Conservation (phyloP, 2,113 vertebrate species). For the Rallus limicola region DNA sequence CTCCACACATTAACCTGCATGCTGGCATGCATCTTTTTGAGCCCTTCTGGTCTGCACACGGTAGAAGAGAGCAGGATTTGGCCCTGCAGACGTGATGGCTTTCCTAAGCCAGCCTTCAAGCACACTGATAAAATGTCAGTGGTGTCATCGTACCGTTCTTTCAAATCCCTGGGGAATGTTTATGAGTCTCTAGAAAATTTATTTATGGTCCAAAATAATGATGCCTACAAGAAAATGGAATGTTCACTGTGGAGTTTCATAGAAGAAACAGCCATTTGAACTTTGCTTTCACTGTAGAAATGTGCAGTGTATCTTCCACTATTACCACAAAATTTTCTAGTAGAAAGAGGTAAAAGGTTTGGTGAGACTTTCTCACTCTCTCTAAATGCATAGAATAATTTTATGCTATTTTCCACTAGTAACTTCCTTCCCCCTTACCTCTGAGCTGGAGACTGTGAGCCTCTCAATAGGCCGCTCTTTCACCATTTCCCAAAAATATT, state of each 20-base stretch:
- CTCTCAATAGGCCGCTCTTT: neutral
- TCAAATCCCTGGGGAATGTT: neutral
- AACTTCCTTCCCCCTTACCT: neutral
- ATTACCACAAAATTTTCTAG: neutral
- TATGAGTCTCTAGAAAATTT: neutral
- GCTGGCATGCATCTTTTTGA: neutral
- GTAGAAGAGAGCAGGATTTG: neutral
- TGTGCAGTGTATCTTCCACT: neutral
- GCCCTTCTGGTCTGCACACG: neutral
- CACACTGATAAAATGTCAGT: neutral
- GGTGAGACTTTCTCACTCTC: neutral
- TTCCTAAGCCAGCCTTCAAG: neutral
- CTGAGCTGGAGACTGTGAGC: accelerated
- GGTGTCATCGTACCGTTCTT: neutral
- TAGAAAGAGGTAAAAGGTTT: neutral
- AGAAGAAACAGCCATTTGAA: neutral
- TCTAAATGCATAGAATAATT: neutral
- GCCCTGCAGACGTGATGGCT: neutral
- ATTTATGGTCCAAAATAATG: neutral
- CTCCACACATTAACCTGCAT: neutral
- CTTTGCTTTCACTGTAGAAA: neutral
- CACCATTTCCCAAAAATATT: neutral
- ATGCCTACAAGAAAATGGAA: neutral
- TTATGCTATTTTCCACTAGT: neutral
- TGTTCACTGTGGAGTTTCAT: neutral